A percentile compares a stretch with the other conserved stretches of the same genome.
Conservation (phyloP, 2,888 invertebrate species). For the Hermaeophaga mercurialis region DNA sequence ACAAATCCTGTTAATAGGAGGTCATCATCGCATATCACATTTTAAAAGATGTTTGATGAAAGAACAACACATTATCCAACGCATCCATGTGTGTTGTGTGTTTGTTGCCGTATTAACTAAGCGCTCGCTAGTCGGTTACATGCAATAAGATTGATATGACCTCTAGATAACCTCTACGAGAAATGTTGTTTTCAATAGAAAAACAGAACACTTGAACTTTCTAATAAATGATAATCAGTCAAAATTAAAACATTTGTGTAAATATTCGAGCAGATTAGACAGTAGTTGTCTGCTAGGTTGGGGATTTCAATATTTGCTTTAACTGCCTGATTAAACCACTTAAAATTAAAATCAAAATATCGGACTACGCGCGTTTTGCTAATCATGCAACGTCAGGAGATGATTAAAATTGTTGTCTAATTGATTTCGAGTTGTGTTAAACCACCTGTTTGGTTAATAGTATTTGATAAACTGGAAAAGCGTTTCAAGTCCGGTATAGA, state of each 20-base stretch:
- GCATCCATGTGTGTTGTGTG: not conserved
- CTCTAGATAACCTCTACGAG: conserved; percentile 27
- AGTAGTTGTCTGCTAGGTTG: no score
- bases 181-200: conserved; percentile 29
- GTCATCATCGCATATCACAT: not conserved
- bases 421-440: no score
- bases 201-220: conserved; percentile 26
- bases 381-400: no score
- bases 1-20: no score
- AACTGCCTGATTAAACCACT: no score
- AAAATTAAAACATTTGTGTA: conserved; percentile 19
- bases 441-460: no score
- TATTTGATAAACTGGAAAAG: no score
- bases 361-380: no score
- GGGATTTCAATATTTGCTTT: no score
- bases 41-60: not conserved
- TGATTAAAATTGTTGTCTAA: no score
- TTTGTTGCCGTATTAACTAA: not conserved
- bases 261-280: conserved; percentile 7
- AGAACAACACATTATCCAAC: not conserved
- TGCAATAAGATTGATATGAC: conserved; percentile 21
- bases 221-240: conserved; percentile 21
- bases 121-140: not conserved
- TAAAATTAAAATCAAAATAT: no score
- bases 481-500: no score